phyloP scores from a whole-genome alignment of 2,797 vertebrate genomes.

The Bradypodion pumilum region DNA sequence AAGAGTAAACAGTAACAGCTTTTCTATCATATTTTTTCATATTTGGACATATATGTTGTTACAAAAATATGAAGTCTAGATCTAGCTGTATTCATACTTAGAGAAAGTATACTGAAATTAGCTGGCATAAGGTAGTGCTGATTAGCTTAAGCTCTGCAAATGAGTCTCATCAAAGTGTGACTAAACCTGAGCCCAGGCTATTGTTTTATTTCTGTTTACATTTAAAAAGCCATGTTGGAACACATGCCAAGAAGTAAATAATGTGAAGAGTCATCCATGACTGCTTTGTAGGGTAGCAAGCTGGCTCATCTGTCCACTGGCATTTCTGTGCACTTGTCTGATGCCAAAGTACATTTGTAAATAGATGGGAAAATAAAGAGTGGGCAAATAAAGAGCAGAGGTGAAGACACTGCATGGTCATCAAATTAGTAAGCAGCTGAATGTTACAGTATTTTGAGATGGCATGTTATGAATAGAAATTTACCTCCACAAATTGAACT shows the following conservation, averaged over 20 bases:
- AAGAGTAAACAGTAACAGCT: background rate
- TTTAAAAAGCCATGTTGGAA: background rate
- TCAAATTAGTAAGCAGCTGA: conserved; percentile 29
- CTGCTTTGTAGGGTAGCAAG: too few relatives aligned
- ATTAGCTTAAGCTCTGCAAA: background rate
- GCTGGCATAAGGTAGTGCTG: background rate
- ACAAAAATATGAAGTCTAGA: background rate
- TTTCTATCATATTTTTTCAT: background rate
- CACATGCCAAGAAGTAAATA: background rate
- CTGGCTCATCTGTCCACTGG: background rate
- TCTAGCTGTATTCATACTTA: background rate
- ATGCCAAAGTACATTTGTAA: background rate
- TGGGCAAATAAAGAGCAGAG: background rate
- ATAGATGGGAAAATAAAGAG: background rate
- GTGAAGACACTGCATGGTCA: background rate
- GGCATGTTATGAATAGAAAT: conserved; percentile 35
- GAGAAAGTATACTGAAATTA: background rate
- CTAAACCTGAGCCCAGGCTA: background rate
- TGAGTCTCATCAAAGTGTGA: background rate
- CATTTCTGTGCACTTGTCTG: background rate
- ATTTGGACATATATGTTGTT: background rate
- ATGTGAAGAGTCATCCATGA: background rate
- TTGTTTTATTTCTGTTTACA: background rate
- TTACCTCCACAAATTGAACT: conserved; percentile 33
- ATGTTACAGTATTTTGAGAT: too few relatives aligned